phyloP scores from a whole-genome alignment of 2,797 vertebrate species.

The Pseudopleuronectes americanus region DNA sequence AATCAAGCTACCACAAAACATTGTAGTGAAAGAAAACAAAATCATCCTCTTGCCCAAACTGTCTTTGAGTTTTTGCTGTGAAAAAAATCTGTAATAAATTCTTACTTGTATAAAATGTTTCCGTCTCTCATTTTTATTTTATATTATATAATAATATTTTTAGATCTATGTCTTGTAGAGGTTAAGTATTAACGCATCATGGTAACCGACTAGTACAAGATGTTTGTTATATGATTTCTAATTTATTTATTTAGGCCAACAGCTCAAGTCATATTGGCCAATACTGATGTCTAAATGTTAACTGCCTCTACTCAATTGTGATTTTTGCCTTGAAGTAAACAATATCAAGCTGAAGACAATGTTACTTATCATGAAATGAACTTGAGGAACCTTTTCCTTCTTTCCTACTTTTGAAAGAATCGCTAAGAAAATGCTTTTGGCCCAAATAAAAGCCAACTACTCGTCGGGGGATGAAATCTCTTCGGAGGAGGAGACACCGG shows the following conservation, averaged over 20 bases:
- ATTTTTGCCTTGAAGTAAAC: background rate
- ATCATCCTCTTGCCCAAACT: slow-evolving; percentile 2
- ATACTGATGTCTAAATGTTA: background rate
- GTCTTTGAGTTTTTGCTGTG: slow-evolving; percentile 65
- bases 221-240: background rate
- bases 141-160: slow-evolving; percentile 1
- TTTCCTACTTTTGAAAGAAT: slow-evolving; percentile 91
- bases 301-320: background rate
- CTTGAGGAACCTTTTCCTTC: slow-evolving; percentile 74
- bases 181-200: background rate
- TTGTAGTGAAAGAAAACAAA: background rate
- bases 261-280: background rate
- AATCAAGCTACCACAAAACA: background rate
- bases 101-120: slow-evolving; percentile 62
- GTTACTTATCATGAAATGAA: slow-evolving; percentile 67
- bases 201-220: background rate
- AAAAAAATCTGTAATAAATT: slow-evolving; percentile 80
- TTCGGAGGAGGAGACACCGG: slow-evolving; percentile 87
- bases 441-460: slow-evolving; percentile 95
- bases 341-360: slow-evolving; percentile 45
- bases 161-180: background rate
- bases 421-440: slow-evolving; percentile 99
- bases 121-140: slow-evolving; percentile 61
- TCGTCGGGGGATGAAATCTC: slow-evolving; percentile 89
- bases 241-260: background rate